These are phyloP conservation scores for Pherbina coryleti DNA, from an alignment of 2,888 invertebrate species.

Conservation along the genomic window DNA sequence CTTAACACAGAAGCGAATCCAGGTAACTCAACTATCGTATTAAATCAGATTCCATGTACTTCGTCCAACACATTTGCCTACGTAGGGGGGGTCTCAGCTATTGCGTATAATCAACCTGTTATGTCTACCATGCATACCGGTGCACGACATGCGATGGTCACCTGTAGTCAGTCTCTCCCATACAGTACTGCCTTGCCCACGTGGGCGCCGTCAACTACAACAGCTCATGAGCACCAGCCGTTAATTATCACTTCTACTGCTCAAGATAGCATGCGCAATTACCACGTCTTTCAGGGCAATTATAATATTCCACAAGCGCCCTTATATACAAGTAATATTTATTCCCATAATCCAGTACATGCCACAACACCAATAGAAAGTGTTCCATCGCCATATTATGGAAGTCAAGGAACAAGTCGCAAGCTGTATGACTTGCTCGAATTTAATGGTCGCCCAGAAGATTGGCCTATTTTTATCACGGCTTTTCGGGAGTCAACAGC, in stretches of 20 bases:
- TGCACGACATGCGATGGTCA: neutral
- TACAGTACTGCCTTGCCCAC: neutral
- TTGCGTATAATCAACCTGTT: neutral
- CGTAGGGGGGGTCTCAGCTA: neutral
- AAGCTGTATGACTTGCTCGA: conserved; percentile 10
- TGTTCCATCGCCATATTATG: neutral
- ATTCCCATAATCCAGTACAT: neutral
- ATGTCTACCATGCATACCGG: too few species aligned
- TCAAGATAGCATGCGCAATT: neutral
- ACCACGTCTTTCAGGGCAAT: neutral
- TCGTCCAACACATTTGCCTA: neutral
- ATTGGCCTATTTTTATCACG: neutral
- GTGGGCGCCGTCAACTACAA: neutral
- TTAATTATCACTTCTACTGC: neutral
- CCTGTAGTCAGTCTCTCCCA: neutral
- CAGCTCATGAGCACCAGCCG: neutral
- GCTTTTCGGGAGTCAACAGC: conserved; percentile 3
- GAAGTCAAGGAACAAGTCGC: neutral
- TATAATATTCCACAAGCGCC: neutral
- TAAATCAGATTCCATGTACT: neutral
- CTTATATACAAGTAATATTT: neutral
- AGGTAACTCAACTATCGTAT: neutral
- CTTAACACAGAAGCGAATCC: too few species aligned
- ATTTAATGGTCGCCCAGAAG: conserved; percentile 5
- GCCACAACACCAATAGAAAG: neutral